Percentiles rank a stretch among this genome's conserved stretches.
Conservation (phyloP, 2,113 vertebrate genomes). For the Otis tarda region DNA sequence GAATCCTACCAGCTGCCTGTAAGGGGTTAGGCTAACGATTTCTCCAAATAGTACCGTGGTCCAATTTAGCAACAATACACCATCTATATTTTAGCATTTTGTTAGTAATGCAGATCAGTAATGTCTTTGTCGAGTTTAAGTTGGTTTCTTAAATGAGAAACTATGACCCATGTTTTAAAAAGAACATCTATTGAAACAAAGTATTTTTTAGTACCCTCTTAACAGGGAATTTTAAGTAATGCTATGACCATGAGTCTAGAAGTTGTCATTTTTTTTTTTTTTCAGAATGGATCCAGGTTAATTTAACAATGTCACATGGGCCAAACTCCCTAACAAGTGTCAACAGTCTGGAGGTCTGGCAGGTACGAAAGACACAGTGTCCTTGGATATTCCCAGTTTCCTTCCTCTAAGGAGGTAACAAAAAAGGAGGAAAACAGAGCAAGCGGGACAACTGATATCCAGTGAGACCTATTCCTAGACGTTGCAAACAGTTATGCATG, state of each 20-base stretch:
- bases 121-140: neutral
- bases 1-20: constrained; percentile 53
- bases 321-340: neutral
- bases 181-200: neutral
- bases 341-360: neutral
- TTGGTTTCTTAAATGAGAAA: neutral
- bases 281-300: neutral
- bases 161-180: neutral
- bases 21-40: neutral
- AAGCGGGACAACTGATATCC: neutral
- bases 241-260: neutral
- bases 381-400: neutral
- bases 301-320: neutral
- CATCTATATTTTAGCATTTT: neutral
- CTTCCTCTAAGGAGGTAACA: neutral
- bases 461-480: neutral
- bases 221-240: neutral
- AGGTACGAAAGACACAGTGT: neutral
- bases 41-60: neutral
- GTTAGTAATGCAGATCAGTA: neutral
- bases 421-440: neutral
- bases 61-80: neutral
- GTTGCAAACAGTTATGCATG: neutral
- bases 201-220: neutral
- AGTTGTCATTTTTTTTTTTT: neutral